A percentile compares a stretch with the other conserved stretches of the same genome.
These are phyloP conservation scores for Unio delphinus DNA, from an alignment of 2,888 invertebrate species.

Conservation along the genomic window DNA sequence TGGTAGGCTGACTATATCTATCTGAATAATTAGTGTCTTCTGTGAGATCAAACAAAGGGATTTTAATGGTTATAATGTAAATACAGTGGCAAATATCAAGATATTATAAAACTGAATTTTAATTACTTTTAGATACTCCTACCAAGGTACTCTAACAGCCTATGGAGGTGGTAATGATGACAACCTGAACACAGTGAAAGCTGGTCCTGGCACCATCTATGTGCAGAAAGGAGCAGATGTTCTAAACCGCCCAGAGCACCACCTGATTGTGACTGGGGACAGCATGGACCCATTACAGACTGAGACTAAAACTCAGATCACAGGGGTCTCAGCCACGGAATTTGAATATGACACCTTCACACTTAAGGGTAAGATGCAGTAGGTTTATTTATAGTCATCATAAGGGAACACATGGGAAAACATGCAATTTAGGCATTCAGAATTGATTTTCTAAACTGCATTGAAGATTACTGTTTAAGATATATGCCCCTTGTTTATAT, in stretches of 20 bases:
- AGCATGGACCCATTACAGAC: conserved; percentile 29
- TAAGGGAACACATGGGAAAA: too few species aligned
- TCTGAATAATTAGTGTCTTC: too few species aligned
- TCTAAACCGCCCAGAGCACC: conserved; percentile 19
- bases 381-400: too few species aligned
- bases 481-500: too few species aligned
- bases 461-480: too few species aligned
- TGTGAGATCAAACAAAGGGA: too few species aligned
- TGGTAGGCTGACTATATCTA: too few species aligned
- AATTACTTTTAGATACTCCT: conserved; percentile 28
- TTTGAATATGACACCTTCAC: conserved; percentile 42
- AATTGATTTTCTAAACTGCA: too few species aligned
- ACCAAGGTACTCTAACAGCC: conserved; percentile 42
- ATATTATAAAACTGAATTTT: too few species aligned
- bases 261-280: conserved; percentile 38
- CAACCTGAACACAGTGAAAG: conserved; percentile 37
- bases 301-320: conserved; percentile 44
- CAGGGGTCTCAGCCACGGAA: conserved; percentile 25
- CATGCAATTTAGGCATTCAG: too few species aligned
- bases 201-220: conserved; percentile 57
- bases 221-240: conserved; percentile 28
- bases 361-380: conserved; percentile 32
- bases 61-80: too few species aligned
- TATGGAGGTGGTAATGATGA: conserved; percentile 48
- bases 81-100: too few species aligned